phyloP scores from a whole-genome alignment of 92 coral and sea anemone species.

The Porites rus region DNA sequence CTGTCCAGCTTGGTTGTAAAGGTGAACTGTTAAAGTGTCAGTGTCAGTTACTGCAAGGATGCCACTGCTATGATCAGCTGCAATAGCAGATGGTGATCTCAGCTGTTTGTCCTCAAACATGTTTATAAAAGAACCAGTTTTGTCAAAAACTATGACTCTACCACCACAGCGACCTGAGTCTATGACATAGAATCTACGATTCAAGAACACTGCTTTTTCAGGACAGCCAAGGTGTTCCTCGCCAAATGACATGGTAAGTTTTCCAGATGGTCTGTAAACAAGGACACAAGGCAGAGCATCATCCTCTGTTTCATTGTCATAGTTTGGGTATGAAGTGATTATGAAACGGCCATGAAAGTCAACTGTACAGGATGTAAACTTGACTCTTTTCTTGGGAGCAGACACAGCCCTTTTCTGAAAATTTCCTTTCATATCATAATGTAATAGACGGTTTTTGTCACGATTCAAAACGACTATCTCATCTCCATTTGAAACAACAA shows the following conservation, averaged over 20 bases:
- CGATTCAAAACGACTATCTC: slow-evolving; percentile 51
- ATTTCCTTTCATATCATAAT: slow-evolving; percentile 44
- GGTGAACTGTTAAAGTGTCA: neutral
- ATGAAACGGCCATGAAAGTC: slow-evolving; percentile 44
- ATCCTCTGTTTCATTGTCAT: neutral
- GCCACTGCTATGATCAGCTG: slow-evolving; percentile 8
- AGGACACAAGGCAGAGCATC: slow-evolving; percentile 15
- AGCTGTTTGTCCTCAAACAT: slow-evolving; percentile 21
- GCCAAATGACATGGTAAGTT: slow-evolving; percentile 27
- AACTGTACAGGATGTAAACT: slow-evolving; percentile 46
- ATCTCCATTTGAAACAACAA: slow-evolving; percentile 33
- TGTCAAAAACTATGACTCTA: slow-evolving; percentile 29
- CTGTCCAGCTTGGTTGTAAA: slow-evolving; percentile 14
- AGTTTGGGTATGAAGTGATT: slow-evolving; percentile 20
- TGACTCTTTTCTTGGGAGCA: slow-evolving; percentile 23
- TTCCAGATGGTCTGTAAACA: slow-evolving; percentile 28
- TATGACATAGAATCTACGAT: slow-evolving; percentile 38
- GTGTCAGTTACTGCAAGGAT: slow-evolving; percentile 21
- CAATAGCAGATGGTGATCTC: slow-evolving; percentile 13
- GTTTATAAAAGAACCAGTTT: slow-evolving; percentile 18
- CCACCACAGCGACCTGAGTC: neutral
- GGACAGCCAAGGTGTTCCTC: slow-evolving; percentile 10
- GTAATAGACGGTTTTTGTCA: slow-evolving; percentile 44
- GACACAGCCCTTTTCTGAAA: slow-evolving; percentile 22
- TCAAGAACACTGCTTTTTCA: slow-evolving; percentile 30